Evolutionary conservation across 1,140 invertebrate species (phyloP), one percentile per base, ranked within the genome.

Genomic region (Zophobas atratus): DNA sequence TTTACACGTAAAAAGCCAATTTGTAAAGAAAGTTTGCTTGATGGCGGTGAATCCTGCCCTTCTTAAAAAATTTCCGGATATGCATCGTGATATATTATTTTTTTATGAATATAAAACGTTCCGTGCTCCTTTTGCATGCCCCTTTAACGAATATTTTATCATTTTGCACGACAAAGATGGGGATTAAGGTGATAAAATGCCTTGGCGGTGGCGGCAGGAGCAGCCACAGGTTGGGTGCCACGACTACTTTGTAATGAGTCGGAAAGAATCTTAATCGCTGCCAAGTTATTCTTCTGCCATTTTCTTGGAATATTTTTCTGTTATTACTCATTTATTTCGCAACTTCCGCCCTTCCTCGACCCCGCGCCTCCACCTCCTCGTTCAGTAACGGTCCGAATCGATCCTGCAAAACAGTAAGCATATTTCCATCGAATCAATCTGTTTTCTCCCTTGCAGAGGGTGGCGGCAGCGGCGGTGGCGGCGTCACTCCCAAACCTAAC

Each of bases 401-500:
- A 67, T 67, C 33, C 60, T 41, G 38, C 38, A 67, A 67, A 67
- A 67, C 39, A 43, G 60, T 67, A 67, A 67, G 60, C 60, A 67
- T 67, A 67, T 67, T 67, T 67, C 39, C 60, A 67, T 67, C 60
- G 60, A 43, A 32, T 43, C 39, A 67, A 43, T 67, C 60, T 60
- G 56, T 36, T 60, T 60, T 60, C 60, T 43, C 60, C 60, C 60
- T 67, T 36, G 60, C 39, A 20, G 39, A 32, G 38, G 60, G 60
- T 48, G 60, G 60, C 39, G 39, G 60, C n/a, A 34, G 53, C 53
- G 53, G 53, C 53, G 20, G 53, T 4, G 38, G 8, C 57, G 39
- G 38, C 60, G 60, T 43, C 60, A 43, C 39, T 67, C 38, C 60
- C 60, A 36, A 43, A 67, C 60, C 60, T 75, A 75, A 75, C 73